Percentiles rank a stretch among this genome's conserved stretches.
Conservation (phyloP, 2,888 invertebrate species). For the Agrochola litura region DNA sequence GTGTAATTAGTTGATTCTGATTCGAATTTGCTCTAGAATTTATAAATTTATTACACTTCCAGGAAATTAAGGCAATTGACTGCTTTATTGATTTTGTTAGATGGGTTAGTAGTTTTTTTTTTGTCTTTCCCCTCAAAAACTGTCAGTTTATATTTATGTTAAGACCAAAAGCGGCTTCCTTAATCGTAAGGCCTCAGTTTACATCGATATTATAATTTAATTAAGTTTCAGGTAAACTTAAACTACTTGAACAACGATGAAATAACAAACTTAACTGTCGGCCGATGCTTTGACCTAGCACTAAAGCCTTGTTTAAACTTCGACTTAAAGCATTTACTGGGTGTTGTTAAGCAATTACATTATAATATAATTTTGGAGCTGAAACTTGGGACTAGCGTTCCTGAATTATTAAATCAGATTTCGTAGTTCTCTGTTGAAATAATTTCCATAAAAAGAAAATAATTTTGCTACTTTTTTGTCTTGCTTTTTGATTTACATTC, state of each 20-base stretch:
- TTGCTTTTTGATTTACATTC: neutral
- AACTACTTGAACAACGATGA: slow-evolving; percentile 18
- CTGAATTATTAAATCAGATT: slow-evolving; percentile 27
- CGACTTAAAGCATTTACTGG: slow-evolving; percentile 35
- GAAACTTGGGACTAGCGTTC: slow-evolving; percentile 30
- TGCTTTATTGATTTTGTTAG: too few relatives aligned
- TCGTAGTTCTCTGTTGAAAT: slow-evolving; percentile 11
- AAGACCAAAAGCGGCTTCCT: neutral
- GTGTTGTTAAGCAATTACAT: slow-evolving; percentile 41
- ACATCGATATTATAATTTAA: slow-evolving; percentile 20
- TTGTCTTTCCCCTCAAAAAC: neutral
- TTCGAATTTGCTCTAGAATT: neutral
- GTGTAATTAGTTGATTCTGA: slow-evolving; percentile 10
- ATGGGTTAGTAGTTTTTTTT: too few relatives aligned
- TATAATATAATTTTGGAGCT: slow-evolving; percentile 37
- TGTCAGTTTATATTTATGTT: neutral
- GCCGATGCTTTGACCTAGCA: slow-evolving; percentile 47
- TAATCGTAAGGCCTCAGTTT: neutral
- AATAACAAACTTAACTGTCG: slow-evolving; percentile 39
- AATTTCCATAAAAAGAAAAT: neutral
- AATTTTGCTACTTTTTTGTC: neutral
- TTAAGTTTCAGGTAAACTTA: slow-evolving; percentile 31
- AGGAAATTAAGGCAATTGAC: neutral
- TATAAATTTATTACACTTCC: neutral
- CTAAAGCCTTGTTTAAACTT: slow-evolving; percentile 48